Base-by-base conservation (phyloP, 2,113 vertebrate genomes). In the western clawed frog (Xenopus tropicalis) region DNA sequence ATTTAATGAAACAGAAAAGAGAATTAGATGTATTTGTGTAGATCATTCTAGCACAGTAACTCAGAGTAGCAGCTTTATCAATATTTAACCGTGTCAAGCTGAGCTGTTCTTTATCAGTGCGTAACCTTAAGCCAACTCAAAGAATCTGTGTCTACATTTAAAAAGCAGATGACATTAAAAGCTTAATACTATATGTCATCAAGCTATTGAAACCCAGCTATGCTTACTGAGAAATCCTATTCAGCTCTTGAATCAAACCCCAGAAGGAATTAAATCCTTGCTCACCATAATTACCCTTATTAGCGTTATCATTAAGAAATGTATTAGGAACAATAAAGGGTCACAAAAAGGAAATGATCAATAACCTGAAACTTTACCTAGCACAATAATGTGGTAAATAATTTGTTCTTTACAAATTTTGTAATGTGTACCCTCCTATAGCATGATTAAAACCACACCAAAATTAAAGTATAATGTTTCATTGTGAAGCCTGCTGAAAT, bases 1-100 rank as follows among this genome's bases (percentile, higher is more conserved):
- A 43, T 76, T 76, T 76, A 76, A 76, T 76, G 73, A 48, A 76
- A 76, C 58, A 76, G 44, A 69, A 69, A 74, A 74, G 72, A 66
- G 48, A 57, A 54, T 66, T 42, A 61, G 42, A 23, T 46, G 61
- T 76, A 63, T 74, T 69, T 56, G 62, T 24, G 16, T 29, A 63
- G 66, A 76, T 69, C 59, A 42, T 76, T 76, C 25, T 23, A 63
- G 24, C 25, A 42, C 73, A 62, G 24, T 63, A 76, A 76, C 66
- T 69, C 25, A 44, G 69, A 76, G 66, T 69, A 66, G 58, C 73
- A 69, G 66, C 42, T 76, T 76, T 69, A 76, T 74, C 65, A 74
- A 74, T 74, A 74, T 74, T 74, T 74, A 69, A 74, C 72, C 58
- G 61, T 69, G 66, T 69, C 72, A 74, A 68, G 65, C 72, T 68